Evolutionary conservation across 2,113 vertebrate genomes (phyloP).

Genomic region (Ploceus nigricollis): DNA sequence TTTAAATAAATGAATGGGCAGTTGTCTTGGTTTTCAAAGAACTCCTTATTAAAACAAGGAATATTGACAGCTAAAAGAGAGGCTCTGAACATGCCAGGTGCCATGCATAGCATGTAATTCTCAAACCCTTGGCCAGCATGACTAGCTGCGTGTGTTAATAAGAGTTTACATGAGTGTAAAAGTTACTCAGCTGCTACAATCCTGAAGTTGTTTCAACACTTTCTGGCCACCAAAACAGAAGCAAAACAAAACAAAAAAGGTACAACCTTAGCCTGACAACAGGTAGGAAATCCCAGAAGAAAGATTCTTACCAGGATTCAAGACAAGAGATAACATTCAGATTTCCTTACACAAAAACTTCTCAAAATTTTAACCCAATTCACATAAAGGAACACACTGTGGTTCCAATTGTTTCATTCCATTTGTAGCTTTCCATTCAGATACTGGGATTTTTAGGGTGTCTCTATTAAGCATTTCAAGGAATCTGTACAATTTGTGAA

Average conservation of each 20-base stretch:
- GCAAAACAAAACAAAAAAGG: not conserved
- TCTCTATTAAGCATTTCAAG: not conserved
- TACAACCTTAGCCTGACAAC: not conserved
- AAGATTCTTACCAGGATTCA: not conserved
- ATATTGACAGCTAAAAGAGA: not conserved
- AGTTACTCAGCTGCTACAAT: not conserved
- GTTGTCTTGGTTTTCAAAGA: not conserved
- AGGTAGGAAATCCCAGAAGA: not conserved
- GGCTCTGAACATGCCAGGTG: not conserved
- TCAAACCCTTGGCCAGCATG: not conserved
- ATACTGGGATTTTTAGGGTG: not conserved
- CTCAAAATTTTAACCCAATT: not conserved
- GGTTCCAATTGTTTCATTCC: not conserved
- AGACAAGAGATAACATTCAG: not conserved
- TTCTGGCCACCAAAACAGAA: not conserved
- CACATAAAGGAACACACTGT: not conserved
- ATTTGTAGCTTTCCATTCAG: not conserved
- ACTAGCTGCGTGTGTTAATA: not conserved
- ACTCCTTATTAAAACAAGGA: not conserved
- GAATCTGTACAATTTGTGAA: not conserved
- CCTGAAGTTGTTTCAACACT: not conserved
- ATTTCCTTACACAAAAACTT: not conserved
- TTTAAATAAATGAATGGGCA: not conserved
- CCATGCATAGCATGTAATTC: accelerated
- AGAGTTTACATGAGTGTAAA: not conserved